Evolutionary conservation across 1,140 invertebrate genomes (phyloP), one percentile per base, ranked within the genome.

Genomic region (Acromyrmex charruanus): DNA sequence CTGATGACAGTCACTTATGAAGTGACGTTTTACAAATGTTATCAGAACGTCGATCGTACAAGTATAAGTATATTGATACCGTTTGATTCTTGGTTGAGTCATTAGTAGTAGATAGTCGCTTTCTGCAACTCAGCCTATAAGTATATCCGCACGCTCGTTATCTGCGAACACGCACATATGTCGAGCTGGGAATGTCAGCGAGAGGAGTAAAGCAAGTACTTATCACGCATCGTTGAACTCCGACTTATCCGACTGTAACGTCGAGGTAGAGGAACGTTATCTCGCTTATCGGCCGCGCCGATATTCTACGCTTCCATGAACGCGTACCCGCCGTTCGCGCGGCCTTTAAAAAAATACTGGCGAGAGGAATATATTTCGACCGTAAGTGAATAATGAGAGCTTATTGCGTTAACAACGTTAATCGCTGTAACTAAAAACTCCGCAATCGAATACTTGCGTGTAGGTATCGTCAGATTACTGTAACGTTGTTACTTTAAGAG

Each of bases 181-280:
- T 59, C 53, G 25, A 59, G 35, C 35, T 18, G 25, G 53, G 53
- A 44, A 49, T 66, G 59, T 66, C 77, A 51, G 14, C 71, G 39
- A 74, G 61, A 66, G 25, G 9, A 59, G n/a, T 58, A 68, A 51
- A 66, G 53, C 39, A 61, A 86, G 69, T 75, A 81, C 53, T 81
- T 87, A 81, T 87, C 51, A n/a, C 39, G 28, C 68, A 58, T 75
- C 69, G 85, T 80, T 75, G 51, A 86, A 58, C 68, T 61, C 51
- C 59, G 55, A 86, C 61, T 65, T 77, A 71, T 88, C 82, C 82
- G 85, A 87, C 53, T 77, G 59, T 72, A 59, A 86, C 87, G 77
- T 69, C 71, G 77, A 87, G n/a, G 21, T 39, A 55, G n/a, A 69
- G 69, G 53, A 87, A 81, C 75, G 77, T 61, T 89, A 84, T 84